Evolutionary conservation across 1,140 invertebrate species (phyloP).

Genomic region (Panulirus ornatus): DNA sequence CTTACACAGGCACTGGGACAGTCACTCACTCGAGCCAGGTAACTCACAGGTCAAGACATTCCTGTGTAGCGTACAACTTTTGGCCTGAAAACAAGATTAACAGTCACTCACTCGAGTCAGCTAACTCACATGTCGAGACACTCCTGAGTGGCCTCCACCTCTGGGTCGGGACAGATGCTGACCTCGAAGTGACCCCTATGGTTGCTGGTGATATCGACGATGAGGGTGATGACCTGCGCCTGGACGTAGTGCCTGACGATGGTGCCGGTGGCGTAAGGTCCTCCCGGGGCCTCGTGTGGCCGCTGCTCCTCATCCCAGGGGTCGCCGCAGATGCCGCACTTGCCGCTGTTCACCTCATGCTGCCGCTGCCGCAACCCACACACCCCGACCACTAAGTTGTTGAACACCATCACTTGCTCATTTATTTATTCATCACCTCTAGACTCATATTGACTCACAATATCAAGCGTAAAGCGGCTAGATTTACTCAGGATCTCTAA

Average conservation of each 20-base stretch:
- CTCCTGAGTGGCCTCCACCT: not conserved
- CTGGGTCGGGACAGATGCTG: conserved; percentile 11
- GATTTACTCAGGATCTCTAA: too few relatives aligned
- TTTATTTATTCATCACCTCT: too few relatives aligned
- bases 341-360: conserved; percentile 77
- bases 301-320: conserved; percentile 27
- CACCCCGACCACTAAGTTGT: not conserved
- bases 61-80: conserved; percentile 77
- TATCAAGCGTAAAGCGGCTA: too few relatives aligned
- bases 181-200: conserved; percentile 80
- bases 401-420: not conserved
- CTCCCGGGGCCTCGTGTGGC: conserved; percentile 46
- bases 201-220: conserved; percentile 79
- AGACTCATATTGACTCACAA: too few relatives aligned
- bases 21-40: conserved; percentile 65
- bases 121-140: not conserved
- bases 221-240: conserved; percentile 75
- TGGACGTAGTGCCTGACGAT: conserved; percentile 51
- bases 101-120: too few relatives aligned
- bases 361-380: conserved; percentile 74
- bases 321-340: conserved; percentile 80
- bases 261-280: conserved; percentile 64
- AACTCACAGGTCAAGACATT: conserved; percentile 78
- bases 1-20: not conserved
- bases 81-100: conserved; percentile 78